A percentile compares a stretch with the other conserved stretches of the same genome.
Conservation (phyloP, 1,140 invertebrate species). For the Ceratina australensis region DNA sequence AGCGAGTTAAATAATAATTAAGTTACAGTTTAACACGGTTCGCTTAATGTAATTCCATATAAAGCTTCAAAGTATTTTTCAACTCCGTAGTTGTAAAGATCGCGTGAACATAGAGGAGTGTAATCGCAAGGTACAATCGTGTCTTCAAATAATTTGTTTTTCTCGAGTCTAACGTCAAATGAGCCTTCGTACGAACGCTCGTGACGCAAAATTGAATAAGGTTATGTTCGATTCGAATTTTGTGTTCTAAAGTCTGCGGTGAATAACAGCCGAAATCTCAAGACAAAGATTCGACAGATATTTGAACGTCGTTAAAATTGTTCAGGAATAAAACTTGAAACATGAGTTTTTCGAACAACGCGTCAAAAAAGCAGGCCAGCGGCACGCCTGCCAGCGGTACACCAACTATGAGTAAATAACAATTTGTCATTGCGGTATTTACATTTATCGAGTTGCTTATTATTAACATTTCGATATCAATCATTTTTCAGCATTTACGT, state of each 20-base stretch:
- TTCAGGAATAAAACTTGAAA: constrained; percentile 27
- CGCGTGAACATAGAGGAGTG: neutral
- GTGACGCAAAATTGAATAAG: neutral
- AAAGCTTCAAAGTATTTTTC: neutral
- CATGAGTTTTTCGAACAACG: constrained; percentile 70
- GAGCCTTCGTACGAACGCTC: no score
- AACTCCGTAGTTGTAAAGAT: neutral
- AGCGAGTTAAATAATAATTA: no score
- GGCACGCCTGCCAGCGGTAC: constrained; percentile 61
- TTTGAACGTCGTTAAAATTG: neutral
- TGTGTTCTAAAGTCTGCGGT: neutral
- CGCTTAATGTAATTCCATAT: neutral
- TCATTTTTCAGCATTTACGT: constrained; percentile 31
- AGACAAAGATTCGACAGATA: neutral
- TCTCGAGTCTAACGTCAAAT: neutral
- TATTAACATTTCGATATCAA: neutral
- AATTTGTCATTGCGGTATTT: neutral
- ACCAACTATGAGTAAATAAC: constrained; percentile 66
- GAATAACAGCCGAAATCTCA: neutral
- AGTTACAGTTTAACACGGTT: no score
- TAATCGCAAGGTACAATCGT: neutral
- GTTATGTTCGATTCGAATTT: constrained; percentile 1
- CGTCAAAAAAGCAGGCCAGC: constrained; percentile 68
- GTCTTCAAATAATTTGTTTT: neutral
- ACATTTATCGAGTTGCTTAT: neutral